phyloP scores from a whole-genome alignment of 2,888 invertebrate genomes.

The Pherbina coryleti region DNA sequence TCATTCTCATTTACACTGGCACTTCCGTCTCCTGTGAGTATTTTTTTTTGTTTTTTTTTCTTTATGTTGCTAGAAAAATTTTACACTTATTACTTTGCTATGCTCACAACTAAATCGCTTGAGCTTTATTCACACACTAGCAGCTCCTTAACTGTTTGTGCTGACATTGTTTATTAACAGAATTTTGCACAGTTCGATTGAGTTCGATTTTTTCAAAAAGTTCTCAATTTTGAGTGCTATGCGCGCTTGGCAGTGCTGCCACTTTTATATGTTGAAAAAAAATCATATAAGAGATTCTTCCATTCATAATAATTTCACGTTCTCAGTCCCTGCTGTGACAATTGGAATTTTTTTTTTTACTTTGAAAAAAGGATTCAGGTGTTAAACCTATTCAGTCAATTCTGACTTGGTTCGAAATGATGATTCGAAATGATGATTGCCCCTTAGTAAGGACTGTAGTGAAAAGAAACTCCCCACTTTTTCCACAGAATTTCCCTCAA shows the following conservation, averaged over 20 bases:
- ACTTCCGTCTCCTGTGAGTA: conserved; percentile 2
- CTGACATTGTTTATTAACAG: conserved; percentile 25
- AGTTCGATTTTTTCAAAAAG: not conserved
- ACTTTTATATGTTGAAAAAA: not conserved
- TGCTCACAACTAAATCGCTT: conserved; percentile 3
- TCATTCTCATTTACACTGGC: not conserved
- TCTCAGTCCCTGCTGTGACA: no score
- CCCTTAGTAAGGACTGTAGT: no score
- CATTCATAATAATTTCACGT: no score
- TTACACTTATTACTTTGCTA: not conserved
- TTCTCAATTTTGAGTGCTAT: not conserved
- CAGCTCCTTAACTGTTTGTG: conserved; percentile 22
- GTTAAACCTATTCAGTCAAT: no score
- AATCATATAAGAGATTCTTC: no score
- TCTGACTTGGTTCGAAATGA: no score
- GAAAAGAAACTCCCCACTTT: no score
- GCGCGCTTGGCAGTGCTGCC: not conserved
- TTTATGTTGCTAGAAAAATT: not conserved
- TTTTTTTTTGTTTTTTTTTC: not conserved
- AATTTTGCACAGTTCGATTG: conserved; percentile 18
- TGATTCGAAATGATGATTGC: no score
- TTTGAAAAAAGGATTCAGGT: no score
- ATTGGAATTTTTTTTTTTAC: no score
- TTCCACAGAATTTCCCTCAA: no score
- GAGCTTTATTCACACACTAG: conserved; percentile 28